Conservation (phyloP, 2,113 vertebrate species). For the Bungarus multicinctus region DNA sequence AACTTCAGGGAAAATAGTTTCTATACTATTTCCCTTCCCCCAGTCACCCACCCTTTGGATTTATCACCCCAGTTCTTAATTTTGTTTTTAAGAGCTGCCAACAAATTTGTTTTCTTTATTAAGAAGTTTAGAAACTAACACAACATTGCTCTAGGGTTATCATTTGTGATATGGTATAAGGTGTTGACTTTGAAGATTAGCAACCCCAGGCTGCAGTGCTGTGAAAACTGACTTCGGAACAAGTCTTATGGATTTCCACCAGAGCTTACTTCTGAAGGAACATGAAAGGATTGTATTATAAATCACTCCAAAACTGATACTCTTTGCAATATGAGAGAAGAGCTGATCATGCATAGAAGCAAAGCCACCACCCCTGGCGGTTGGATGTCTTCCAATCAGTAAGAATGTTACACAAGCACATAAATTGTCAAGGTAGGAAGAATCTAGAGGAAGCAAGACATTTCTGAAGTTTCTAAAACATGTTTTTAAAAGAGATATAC, state of each 20-base stretch:
- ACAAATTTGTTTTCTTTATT: conserved; percentile 22
- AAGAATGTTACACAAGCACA: not conserved
- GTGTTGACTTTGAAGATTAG: conserved; percentile 10
- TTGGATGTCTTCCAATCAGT: not conserved
- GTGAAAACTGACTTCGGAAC: not conserved
- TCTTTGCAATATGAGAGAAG: not conserved
- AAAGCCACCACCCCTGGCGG: not conserved
- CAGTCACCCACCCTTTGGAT: not conserved
- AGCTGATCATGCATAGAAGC: not conserved
- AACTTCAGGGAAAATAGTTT: conserved; percentile 1
- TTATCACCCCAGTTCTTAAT: not conserved
- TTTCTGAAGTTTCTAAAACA: not conserved
- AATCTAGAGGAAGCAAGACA: not conserved
- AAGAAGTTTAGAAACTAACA: conserved; percentile 8
- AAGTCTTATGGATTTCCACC: not conserved
- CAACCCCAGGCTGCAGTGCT: not conserved
- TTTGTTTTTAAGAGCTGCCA: conserved; percentile 2
- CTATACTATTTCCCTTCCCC: not conserved
- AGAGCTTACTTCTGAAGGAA: not conserved
- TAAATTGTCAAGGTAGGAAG: not conserved
- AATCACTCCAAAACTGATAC: not conserved
- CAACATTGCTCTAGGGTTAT: conserved; percentile 1
- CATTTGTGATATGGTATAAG: not conserved
- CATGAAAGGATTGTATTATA: not conserved
- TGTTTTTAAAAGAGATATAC: not conserved